Evolutionary conservation across 1,140 invertebrate species (phyloP).

Genomic region (Cotesia vestalis): DNA sequence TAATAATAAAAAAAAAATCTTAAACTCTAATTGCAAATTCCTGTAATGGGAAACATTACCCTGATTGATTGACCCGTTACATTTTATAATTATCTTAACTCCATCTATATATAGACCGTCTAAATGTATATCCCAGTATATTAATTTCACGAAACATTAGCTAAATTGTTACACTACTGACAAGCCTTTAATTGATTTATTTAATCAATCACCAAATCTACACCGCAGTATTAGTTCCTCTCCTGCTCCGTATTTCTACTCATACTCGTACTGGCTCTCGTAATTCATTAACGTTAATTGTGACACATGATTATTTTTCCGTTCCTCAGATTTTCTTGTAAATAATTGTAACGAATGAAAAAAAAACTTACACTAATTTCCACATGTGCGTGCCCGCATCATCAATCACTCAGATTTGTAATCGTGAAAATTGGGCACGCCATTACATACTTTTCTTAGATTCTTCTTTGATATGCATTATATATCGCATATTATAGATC

Average conservation of each 20-base stretch:
- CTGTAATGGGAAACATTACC: too few relatives aligned
- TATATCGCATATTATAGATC: conserved; percentile 12
- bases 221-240: conserved; percentile 1
- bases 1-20: too few relatives aligned
- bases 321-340: neutral
- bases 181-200: conserved; percentile 18
- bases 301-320: neutral
- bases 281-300: conserved; percentile 11
- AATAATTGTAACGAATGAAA: too few relatives aligned
- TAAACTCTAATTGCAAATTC: too few relatives aligned
- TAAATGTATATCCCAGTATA: neutral
- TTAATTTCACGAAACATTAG: conserved; percentile 11
- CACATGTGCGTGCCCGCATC: neutral
- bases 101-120: too few relatives aligned
- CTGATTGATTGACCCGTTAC: too few relatives aligned
- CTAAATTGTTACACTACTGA: neutral
- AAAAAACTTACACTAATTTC: too few relatives aligned
- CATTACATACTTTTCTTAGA: too few relatives aligned
- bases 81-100: too few relatives aligned
- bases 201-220: conserved; percentile 25
- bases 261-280: neutral
- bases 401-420: conserved; percentile 21
- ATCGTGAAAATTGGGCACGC: too few relatives aligned
- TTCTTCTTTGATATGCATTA: too few relatives aligned
- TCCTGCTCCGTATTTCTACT: too few relatives aligned